phyloP scores from a whole-genome alignment of 2,797 vertebrate species.

The Prionace glauca region DNA sequence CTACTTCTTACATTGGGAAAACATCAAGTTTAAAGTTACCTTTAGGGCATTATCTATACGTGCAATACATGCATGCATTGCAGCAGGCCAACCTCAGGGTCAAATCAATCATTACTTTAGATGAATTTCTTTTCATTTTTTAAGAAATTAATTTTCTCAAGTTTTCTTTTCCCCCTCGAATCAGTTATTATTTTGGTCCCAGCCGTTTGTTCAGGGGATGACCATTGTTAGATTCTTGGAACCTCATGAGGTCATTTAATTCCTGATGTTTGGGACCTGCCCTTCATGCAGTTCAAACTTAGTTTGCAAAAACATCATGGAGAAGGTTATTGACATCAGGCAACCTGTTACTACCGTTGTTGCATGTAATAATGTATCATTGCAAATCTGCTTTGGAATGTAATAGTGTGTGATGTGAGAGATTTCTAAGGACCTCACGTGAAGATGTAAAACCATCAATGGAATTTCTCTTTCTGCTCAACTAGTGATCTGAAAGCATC shows the following conservation, averaged over 20 bases:
- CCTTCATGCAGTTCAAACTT: not conserved
- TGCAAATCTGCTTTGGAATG: not conserved
- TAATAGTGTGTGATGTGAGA: not conserved
- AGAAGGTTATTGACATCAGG: not conserved
- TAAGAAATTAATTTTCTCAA: not conserved
- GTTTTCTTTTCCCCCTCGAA: not conserved
- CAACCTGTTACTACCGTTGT: not conserved
- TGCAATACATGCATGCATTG: not conserved
- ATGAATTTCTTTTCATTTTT: not conserved
- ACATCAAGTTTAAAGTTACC: not conserved
- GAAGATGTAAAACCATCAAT: not conserved
- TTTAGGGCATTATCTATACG: not conserved
- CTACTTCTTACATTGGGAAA: not conserved
- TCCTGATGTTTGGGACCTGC: not conserved
- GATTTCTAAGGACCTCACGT: not conserved
- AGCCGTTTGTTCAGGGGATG: not conserved
- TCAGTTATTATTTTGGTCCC: not conserved
- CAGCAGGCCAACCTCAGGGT: not conserved
- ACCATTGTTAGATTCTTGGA: not conserved
- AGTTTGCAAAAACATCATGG: not conserved
- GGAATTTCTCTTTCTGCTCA: not conserved
- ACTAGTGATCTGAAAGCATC: not conserved
- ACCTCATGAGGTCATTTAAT: not conserved
- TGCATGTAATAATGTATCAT: not conserved
- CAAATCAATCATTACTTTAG: not conserved